Evolutionary conservation across 2,888 invertebrate genomes (phyloP).

Genomic region (Allygus modestus): DNA sequence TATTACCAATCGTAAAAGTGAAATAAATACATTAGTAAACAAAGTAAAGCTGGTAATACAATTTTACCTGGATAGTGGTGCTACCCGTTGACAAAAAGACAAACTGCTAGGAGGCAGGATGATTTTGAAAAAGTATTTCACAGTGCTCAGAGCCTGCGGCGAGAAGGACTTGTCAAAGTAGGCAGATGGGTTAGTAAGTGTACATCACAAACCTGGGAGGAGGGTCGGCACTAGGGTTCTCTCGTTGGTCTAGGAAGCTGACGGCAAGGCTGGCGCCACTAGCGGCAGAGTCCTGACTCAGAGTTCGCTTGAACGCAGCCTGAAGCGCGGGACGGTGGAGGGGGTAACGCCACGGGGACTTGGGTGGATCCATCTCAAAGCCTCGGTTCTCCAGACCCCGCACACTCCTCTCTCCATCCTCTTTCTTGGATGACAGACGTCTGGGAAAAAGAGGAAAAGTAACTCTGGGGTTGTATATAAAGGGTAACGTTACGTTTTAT

Average conservation of each 20-base stretch:
- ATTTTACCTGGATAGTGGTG: too few species aligned
- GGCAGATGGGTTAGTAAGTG: too few species aligned
- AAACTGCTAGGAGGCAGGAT: too few species aligned
- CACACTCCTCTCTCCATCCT: conserved; percentile 75
- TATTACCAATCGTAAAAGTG: too few species aligned
- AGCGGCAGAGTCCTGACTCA: conserved; percentile 71
- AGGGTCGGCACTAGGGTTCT: conserved; percentile 35
- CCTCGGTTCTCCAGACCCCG: conserved; percentile 83
- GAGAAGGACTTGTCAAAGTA: too few species aligned
- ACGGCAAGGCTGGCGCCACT: conserved; percentile 70
- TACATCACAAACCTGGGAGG: conserved; percentile 50
- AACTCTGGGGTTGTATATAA: too few species aligned
- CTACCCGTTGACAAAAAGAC: too few species aligned
- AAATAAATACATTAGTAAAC: too few species aligned
- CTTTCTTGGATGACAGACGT: conserved; percentile 84
- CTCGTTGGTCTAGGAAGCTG: conserved; percentile 53
- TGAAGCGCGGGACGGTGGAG: conserved; percentile 75
- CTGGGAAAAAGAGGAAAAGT: conserved; percentile 73
- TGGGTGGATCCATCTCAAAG: conserved; percentile 83
- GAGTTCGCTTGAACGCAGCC: conserved; percentile 71
- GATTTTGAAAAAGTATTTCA: too few species aligned
- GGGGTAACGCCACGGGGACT: conserved; percentile 87
- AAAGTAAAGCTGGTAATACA: too few species aligned
- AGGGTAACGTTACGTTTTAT: too few species aligned
- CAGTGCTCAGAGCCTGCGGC: too few species aligned